These are phyloP conservation scores for Epinephelus fuscoguttatus DNA, from an alignment of 2,113 vertebrate species.

Conservation along the genomic window DNA sequence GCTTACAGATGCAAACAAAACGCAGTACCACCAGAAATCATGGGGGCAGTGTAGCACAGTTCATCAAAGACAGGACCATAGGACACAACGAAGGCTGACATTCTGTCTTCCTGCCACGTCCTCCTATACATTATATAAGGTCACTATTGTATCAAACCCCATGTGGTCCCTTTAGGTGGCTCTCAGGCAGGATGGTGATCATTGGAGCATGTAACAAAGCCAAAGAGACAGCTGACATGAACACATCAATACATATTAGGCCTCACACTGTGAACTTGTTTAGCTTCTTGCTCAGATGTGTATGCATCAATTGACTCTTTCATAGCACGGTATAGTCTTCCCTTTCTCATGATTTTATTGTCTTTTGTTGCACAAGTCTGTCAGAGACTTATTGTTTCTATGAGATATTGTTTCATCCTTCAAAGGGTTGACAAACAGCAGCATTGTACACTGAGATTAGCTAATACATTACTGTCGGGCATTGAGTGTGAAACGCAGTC, in stretches of 20 bases:
- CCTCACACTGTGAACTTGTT: constrained; percentile 18
- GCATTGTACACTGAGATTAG: constrained; percentile 34
- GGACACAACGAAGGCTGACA: background rate
- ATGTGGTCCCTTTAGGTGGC: background rate
- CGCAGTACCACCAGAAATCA: no score
- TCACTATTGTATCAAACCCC: background rate
- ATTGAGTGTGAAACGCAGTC: constrained; percentile 31
- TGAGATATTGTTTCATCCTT: constrained; percentile 15
- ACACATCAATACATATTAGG: constrained; percentile 57
- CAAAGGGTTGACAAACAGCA: background rate
- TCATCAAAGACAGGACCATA: no score
- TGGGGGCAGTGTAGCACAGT: no score
- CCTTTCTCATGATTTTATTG: background rate
- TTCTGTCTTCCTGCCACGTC: background rate
- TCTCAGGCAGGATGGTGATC: constrained; percentile 19
- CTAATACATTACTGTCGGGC: constrained; percentile 44
- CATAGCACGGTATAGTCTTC: no score
- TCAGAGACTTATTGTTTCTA: background rate
- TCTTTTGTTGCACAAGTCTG: background rate
- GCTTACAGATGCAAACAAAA: no score
- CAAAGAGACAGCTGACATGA: constrained; percentile 55
- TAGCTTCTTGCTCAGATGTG: constrained; percentile 12
- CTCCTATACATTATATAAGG: background rate
- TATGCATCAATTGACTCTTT: background rate
- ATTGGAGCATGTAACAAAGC: constrained; percentile 27